Base-by-base conservation (phyloP, 2,113 vertebrate species). In the Pogonocichla stellata region DNA sequence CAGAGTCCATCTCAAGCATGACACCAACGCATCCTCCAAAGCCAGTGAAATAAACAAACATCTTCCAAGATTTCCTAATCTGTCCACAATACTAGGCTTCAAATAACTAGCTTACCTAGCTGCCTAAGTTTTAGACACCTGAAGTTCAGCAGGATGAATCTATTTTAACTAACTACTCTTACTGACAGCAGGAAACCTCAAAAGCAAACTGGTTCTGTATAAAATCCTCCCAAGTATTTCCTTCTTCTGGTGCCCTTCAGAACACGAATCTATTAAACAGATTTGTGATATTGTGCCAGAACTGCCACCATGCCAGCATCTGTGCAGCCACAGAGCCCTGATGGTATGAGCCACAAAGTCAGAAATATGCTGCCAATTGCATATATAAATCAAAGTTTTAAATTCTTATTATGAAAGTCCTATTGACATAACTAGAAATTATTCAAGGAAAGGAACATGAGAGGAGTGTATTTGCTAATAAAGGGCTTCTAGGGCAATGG, bases 321-420 rank as follows among this genome's bases (percentile, higher is more conserved):
- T 64, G 79, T 73, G 80, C 84, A 86, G 1, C 50, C 19, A 42
- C 84, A 95, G 64, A 86, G 51, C 54, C 85, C 75, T 92, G 88
- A 92, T 36, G 53, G 85, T 56, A 34, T 31, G 31, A 66, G 82
- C 77, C 82, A 93, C 47, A 40, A 45, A 67, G 67, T 86, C 90
- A 93, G 79, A 90, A 95, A 88, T 54, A 67, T 12, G 71, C 86
- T 95, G 84, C 88, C n/a, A 92, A 86, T 17, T 93, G 69, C 77
- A 69, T 19, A 74, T 19, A 82, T 77, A 96, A 97, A 95, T 95
- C 79, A 65, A 92, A 80, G 61, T 26, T 94, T 96, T 93, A 80
- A 97, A 84, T 66, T 95, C 80, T 92, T 81, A 80, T 45, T 71
- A 77, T 62, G 57, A 60, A 95, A 66, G 53, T 47, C 33, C 10